Conservation (phyloP, 2,888 invertebrate species). For the Poecilobothrus nobilitatus region DNA sequence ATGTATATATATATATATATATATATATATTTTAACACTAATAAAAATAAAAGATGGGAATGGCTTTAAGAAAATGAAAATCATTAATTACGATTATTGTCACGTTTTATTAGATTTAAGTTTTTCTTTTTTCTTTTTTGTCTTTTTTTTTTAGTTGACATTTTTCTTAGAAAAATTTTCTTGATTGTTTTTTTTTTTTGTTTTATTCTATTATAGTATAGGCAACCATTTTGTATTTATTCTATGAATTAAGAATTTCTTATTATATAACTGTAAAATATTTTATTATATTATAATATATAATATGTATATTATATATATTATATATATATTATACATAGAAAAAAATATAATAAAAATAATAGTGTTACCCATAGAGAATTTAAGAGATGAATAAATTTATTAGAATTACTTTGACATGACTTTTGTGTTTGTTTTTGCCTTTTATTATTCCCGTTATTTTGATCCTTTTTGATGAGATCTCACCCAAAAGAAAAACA, state of each 20-base stretch:
- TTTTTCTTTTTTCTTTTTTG: background rate
- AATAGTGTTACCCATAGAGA: constrained; percentile 6
- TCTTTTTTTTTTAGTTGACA: background rate
- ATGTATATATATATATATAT: too few relatives aligned
- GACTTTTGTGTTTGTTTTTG: background rate
- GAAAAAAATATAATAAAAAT: constrained; percentile 6
- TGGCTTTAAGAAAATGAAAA: background rate
- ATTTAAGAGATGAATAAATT: constrained; percentile 1
- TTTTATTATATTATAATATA: background rate
- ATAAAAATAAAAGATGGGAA: too few relatives aligned
- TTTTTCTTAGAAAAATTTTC: background rate
- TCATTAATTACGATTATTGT: constrained; percentile 45
- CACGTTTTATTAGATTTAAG: constrained; percentile 42
- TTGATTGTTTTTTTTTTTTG: background rate
- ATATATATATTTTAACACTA: too few relatives aligned
- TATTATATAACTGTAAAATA: too few relatives aligned
- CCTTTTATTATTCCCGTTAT: background rate
- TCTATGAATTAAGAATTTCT: too few relatives aligned
- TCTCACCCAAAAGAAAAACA: background rate
- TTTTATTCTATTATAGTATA: too few relatives aligned
- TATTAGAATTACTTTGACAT: constrained; percentile 6
- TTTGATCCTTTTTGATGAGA: constrained; percentile 6
- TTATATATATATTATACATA: too few relatives aligned
- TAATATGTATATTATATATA: background rate
- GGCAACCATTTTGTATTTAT: background rate